Percentiles rank a stretch among this genome's conserved stretches.
phyloP scores from a whole-genome alignment of 1,140 invertebrate genomes.

The Nebria ingens region DNA sequence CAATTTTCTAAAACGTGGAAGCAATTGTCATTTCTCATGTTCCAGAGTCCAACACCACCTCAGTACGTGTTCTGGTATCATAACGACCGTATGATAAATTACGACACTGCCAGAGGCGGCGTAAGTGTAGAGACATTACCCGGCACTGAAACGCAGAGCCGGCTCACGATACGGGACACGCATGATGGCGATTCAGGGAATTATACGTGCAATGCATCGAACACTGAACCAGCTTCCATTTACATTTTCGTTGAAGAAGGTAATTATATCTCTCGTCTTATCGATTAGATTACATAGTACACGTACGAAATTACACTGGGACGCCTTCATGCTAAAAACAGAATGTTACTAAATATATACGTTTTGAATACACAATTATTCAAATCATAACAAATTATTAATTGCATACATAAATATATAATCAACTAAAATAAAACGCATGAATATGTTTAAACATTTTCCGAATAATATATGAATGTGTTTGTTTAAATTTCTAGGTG shows the following conservation, averaged over 20 bases:
- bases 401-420: too few species aligned
- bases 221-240: constrained; percentile 79
- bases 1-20: neutral
- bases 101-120: constrained; percentile 72
- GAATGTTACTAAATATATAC: too few species aligned
- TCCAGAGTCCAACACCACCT: constrained; percentile 75
- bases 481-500: neutral
- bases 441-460: too few species aligned
- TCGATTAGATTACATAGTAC: too few species aligned
- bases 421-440: too few species aligned
- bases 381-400: too few species aligned
- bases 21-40: constrained; percentile 19
- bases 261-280: too few species aligned
- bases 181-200: constrained; percentile 79
- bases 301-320: too few species aligned
- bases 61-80: constrained; percentile 89
- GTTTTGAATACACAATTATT: too few species aligned
- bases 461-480: too few species aligned
- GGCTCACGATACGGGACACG: constrained; percentile 71
- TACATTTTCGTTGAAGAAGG: constrained; percentile 86
- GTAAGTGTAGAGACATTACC: constrained; percentile 79
- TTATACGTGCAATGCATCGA: constrained; percentile 82
- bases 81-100: constrained; percentile 87
- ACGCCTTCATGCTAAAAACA: too few species aligned
- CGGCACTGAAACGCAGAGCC: constrained; percentile 68